Percentiles rank a stretch among this genome's conserved stretches.
These are phyloP conservation scores for Polietes domitor DNA, from an alignment of 2,888 invertebrate genomes.

Conservation along the genomic window DNA sequence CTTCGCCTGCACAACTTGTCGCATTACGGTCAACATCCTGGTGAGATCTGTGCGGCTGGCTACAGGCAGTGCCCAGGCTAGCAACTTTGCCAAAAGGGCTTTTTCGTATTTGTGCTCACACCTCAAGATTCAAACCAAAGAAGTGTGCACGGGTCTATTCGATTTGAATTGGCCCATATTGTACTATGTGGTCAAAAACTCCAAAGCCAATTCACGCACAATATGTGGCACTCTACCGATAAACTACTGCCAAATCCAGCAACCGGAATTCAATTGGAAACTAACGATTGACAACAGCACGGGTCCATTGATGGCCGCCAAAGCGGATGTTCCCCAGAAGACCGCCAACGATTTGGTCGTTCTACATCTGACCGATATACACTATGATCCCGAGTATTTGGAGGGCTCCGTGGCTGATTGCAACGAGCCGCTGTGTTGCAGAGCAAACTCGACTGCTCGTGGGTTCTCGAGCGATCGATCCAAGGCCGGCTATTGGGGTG, in stretches of 20 bases:
- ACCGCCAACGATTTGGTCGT: conserved; percentile 71
- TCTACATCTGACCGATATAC: conserved; percentile 84
- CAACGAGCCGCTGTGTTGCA: conserved; percentile 89
- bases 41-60: conserved; percentile 77
- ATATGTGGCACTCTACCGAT: conserved; percentile 77
- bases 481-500: conserved; percentile 90
- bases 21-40: conserved; percentile 73
- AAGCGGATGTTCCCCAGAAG: conserved; percentile 70
- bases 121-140: conserved; percentile 83
- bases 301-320: conserved; percentile 71
- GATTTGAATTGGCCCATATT: conserved; percentile 85
- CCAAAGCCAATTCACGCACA: conserved; percentile 81
- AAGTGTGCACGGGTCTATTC: conserved; percentile 85
- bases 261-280: conserved; percentile 72
- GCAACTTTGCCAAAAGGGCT: conserved; percentile 80
- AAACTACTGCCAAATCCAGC: conserved; percentile 72
- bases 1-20: conserved; percentile 75
- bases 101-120: conserved; percentile 82
- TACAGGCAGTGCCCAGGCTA: conserved; percentile 81
- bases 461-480: conserved; percentile 45
- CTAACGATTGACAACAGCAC: conserved; percentile 71
- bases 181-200: conserved; percentile 82
- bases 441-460: conserved; percentile 72
- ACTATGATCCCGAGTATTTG: conserved; percentile 89
- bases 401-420: conserved; percentile 87